Percentiles rank a stretch among this genome's conserved stretches.
phyloP scores from a whole-genome alignment of 2,113 vertebrate species.

The Nycticryphes semicollaris region DNA sequence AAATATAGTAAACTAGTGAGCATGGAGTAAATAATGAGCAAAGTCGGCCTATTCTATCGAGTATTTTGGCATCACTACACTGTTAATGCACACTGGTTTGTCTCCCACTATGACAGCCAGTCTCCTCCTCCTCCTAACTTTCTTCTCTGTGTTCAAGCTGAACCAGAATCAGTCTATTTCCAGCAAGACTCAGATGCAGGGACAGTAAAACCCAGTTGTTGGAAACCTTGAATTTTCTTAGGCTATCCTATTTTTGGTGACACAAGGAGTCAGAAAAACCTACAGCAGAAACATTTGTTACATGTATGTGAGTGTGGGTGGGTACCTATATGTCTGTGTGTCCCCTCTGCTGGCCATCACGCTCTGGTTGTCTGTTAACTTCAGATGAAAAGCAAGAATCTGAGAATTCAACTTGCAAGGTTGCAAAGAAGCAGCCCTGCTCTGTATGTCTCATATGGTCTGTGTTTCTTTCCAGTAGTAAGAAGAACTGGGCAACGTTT shows the following conservation, averaged over 20 bases:
- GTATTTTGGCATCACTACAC: background rate
- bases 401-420: background rate
- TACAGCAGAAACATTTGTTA: background rate
- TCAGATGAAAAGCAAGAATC: background rate
- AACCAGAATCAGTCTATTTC: background rate
- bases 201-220: background rate
- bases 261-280: background rate
- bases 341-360: background rate
- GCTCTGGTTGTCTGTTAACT: background rate
- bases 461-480: background rate
- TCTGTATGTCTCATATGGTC: background rate
- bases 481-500: background rate
- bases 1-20: background rate
- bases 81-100: background rate
- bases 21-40: background rate
- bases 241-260: background rate
- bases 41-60: background rate
- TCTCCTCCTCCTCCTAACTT: background rate
- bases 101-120: background rate
- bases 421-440: background rate
- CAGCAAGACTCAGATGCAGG: background rate
- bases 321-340: accelerated
- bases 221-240: background rate
- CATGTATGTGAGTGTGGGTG: too few relatives aligned
- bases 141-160: background rate